phyloP scores from a whole-genome alignment of 2,797 vertebrate genomes.

The Merluccius polli region DNA sequence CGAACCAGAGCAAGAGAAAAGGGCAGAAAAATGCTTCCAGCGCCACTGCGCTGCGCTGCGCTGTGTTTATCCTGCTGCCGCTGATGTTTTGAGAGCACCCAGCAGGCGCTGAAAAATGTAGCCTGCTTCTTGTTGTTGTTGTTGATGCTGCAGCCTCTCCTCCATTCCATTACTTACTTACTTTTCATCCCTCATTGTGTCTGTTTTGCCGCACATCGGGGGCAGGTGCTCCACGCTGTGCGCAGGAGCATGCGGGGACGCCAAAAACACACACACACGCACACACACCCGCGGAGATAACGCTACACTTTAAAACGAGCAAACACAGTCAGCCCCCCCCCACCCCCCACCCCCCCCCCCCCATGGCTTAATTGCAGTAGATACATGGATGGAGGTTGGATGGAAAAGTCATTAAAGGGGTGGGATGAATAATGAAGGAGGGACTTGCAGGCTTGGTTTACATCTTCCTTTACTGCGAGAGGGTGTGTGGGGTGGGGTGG shows the following conservation, averaged over 20 bases:
- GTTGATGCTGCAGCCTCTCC: background rate
- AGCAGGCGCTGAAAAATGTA: constrained; percentile 17
- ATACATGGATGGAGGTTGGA: constrained; percentile 53
- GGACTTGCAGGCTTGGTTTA: constrained; percentile 71
- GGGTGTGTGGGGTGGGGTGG: background rate
- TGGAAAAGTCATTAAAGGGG: constrained; percentile 80
- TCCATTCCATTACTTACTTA: constrained; percentile 19
- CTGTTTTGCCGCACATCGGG: constrained; percentile 3
- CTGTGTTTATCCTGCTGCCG: background rate
- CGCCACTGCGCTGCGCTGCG: background rate
- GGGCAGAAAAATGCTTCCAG: background rate
- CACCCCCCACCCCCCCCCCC: background rate
- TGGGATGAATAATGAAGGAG: constrained; percentile 73
- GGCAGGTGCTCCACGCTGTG: background rate
- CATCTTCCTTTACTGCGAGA: constrained; percentile 58
- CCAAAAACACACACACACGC: too few species aligned
- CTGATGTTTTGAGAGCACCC: constrained; percentile 21
- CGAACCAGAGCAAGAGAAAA: background rate
- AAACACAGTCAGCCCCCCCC: background rate
- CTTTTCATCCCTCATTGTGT: background rate
- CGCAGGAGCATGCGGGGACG: background rate
- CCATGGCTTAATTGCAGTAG: constrained; percentile 46
- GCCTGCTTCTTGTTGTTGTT: background rate
- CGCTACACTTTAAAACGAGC: background rate
- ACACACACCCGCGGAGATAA: background rate